These are phyloP conservation scores for Epinotia bilunana DNA, from an alignment of 2,888 invertebrate genomes.

Conservation along the genomic window DNA sequence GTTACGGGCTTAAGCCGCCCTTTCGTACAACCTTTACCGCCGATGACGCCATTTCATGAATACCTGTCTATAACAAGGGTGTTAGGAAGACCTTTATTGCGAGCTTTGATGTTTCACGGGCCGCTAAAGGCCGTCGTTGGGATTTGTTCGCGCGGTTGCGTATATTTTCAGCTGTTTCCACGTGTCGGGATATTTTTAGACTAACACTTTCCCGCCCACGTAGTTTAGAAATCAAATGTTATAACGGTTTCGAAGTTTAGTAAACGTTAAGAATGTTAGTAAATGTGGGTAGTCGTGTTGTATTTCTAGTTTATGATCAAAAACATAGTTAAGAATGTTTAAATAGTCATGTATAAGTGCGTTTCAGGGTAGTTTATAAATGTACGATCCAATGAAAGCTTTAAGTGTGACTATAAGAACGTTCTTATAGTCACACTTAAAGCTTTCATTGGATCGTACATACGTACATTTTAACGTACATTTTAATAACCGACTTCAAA, in stretches of 20 bases:
- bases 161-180: slow-evolving; percentile 58
- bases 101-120: slow-evolving; percentile 63
- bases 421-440: too few species aligned
- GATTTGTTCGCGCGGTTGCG: slow-evolving; percentile 40
- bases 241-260: slow-evolving; percentile 25
- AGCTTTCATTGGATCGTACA: too few species aligned
- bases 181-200: slow-evolving; percentile 60
- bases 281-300: slow-evolving; percentile 5
- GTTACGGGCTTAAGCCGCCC: slow-evolving; percentile 44
- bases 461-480: too few species aligned
- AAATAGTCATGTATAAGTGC: too few species aligned
- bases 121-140: slow-evolving; percentile 40
- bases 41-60: slow-evolving; percentile 68
- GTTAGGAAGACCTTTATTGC: slow-evolving; percentile 63
- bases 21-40: slow-evolving; percentile 61
- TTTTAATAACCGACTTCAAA: too few species aligned
- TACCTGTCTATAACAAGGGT: slow-evolving; percentile 59
- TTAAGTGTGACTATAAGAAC: not conserved
- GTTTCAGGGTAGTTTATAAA: not conserved
- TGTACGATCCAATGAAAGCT: not conserved
- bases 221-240: slow-evolving; percentile 43
- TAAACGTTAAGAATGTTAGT: slow-evolving; percentile 23
- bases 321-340: too few species aligned
- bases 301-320: slow-evolving; percentile 8
- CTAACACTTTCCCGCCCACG: slow-evolving; percentile 42